Evolutionary conservation across 2,113 vertebrate genomes (phyloP), one percentile per base, ranked within the genome.

Genomic region (Menura novaehollandiae): DNA sequence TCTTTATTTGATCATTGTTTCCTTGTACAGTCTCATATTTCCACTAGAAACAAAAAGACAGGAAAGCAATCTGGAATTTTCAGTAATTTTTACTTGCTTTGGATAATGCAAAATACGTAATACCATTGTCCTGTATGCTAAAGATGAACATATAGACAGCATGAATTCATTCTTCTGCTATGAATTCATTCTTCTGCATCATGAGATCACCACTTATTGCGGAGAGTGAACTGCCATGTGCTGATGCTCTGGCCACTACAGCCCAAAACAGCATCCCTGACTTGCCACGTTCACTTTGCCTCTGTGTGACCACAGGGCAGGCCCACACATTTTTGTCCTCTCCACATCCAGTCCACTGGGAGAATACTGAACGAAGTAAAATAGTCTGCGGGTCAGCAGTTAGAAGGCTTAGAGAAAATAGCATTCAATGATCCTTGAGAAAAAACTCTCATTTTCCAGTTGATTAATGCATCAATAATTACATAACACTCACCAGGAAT

Each of bases 1-100:
- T 33, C 92, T 97, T 96, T 95, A 96, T 95, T 94, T 81, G 52
- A 71, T 63, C 32, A 74, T 51, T 2, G 6, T 88, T 90, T 94
- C 68, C 56, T 92, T 88, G 55, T 94, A 97, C 95, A 97, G 77
- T 68, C 56, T 64, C n/a, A 1, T 71, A 71, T 84, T 84, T 88
- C 55, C 41, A 44, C 28, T 91, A 86, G 43, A 75, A 95, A 94
- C 82, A 89, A 77, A 91, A 78, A 37, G 62, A 78, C 60, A 96
- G 33, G 46, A 93, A 91, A 92, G 56, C 55, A 78, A 20, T 41
- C 62, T 47, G 67, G 56, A 88, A 39, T 52, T 77, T 81, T 72
- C 81, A 27, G 32, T 41, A 33, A 49, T 71, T 71, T 73, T 79
- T 24, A 82, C 19, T 79, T 69, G 28, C 60, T 93, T 80, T 68